A percentile compares a stretch with the other conserved stretches of the same genome.
These are phyloP conservation scores for Chiloscyllium plagiosum DNA, from an alignment of 2,113 vertebrate species.

Conservation along the genomic window DNA sequence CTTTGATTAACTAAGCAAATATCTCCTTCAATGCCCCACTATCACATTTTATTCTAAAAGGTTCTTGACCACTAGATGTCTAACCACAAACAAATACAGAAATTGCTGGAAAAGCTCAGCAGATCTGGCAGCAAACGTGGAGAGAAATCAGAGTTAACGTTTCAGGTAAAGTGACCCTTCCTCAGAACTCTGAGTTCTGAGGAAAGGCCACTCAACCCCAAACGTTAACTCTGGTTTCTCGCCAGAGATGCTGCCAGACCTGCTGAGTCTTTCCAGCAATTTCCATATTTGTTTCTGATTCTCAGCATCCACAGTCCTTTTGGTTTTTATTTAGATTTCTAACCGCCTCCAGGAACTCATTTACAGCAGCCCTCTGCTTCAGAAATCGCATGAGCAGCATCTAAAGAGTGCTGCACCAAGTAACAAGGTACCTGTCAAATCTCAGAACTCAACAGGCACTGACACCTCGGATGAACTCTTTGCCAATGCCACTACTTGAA, in stretches of 20 bases:
- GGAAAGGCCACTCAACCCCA: too few species aligned
- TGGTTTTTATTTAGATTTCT: neutral
- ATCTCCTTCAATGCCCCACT: neutral
- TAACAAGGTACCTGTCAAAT: neutral
- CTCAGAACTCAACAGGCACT: neutral
- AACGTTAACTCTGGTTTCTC: too few species aligned
- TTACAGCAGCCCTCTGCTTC: neutral
- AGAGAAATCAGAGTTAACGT: too few species aligned
- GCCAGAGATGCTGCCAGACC: too few species aligned
- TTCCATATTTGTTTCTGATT: too few species aligned
- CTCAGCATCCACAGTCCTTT: too few species aligned
- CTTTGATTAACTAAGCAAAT: neutral
- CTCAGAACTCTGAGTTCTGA: too few species aligned
- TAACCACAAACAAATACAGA: too few species aligned
- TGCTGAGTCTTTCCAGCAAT: too few species aligned
- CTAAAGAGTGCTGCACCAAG: neutral
- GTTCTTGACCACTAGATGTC: neutral
- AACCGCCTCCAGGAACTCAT: neutral
- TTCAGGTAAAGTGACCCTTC: too few species aligned
- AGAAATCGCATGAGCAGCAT: neutral
- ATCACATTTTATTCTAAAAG: neutral
- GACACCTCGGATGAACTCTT: neutral
- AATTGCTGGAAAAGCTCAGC: too few species aligned
- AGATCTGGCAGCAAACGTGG: too few species aligned
- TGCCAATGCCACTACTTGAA: neutral